Evolutionary conservation across 2,113 vertebrate species (phyloP).

Genomic region (Montifringilla adamsi): DNA sequence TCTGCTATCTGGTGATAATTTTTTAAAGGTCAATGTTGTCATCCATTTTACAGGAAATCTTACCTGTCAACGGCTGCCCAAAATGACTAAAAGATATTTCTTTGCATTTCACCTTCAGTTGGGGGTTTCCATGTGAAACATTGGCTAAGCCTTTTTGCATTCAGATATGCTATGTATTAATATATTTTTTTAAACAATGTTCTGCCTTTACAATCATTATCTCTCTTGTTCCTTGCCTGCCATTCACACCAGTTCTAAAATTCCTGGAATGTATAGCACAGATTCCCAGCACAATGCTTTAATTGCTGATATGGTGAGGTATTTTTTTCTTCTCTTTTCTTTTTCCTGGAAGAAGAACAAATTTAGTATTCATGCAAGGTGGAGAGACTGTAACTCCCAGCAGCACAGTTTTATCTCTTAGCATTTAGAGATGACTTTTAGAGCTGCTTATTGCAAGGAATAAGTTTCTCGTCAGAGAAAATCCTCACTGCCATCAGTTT

Average conservation of each 20-base stretch:
- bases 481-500: neutral
- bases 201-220: neutral
- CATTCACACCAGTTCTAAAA: neutral
- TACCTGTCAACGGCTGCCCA: slow-evolving; percentile 28
- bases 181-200: neutral
- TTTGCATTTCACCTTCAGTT: neutral
- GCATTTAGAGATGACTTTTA: slow-evolving; percentile 14
- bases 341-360: slow-evolving; percentile 6
- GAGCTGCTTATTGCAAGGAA: neutral
- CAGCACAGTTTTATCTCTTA: neutral
- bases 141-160: neutral
- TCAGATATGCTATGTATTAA: neutral
- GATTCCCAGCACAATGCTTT: neutral
- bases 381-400: neutral
- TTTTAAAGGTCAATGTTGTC: slow-evolving; percentile 62
- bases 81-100: slow-evolving; percentile 18
- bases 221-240: neutral
- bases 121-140: neutral
- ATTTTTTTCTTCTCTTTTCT: neutral
- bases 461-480: neutral
- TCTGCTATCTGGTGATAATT: slow-evolving; percentile 51
- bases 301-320: neutral
- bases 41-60: slow-evolving; percentile 21
- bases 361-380: neutral
- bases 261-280: neutral